phyloP scores from a whole-genome alignment of 92 coral and sea anemone genomes.

The Actinernus sp. region DNA sequence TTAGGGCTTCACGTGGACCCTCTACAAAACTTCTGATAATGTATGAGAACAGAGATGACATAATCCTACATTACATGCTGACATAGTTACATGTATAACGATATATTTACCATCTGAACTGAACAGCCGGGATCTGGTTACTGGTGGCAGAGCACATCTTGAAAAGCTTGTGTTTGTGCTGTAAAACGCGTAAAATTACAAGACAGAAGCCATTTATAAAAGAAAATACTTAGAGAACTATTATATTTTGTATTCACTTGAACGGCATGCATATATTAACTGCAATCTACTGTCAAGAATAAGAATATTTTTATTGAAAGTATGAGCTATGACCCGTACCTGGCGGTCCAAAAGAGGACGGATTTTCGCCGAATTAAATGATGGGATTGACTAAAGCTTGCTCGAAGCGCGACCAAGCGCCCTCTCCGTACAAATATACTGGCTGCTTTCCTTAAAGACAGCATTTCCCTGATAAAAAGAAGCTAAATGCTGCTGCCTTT shows the following conservation, averaged over 20 bases:
- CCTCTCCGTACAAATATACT: conserved; percentile 62
- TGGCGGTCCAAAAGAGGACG: conserved; percentile 58
- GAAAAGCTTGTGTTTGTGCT: conserved; percentile 36
- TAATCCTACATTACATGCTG: not conserved
- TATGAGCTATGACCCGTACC: conserved; percentile 44
- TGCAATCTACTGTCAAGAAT: too few relatives aligned
- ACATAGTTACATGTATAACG: not conserved
- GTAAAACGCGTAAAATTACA: not conserved
- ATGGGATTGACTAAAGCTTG: conserved; percentile 59
- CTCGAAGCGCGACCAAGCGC: conserved; percentile 58
- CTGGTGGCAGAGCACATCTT: conserved; percentile 25
- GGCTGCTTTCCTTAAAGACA: conserved; percentile 67
- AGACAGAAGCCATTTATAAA: not conserved
- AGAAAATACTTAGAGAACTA: not conserved
- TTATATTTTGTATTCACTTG: too few relatives aligned
- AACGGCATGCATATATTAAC: too few relatives aligned
- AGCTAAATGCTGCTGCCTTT: not conserved
- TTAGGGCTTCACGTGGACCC: too few relatives aligned
- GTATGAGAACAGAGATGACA: not conserved
- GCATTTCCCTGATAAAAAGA: conserved; percentile 36
- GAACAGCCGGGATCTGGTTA: conserved; percentile 27
- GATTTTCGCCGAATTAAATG: conserved; percentile 47
- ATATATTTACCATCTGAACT: conserved; percentile 56
- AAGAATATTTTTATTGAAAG: not conserved
- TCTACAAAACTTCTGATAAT: too few relatives aligned